Conservation (phyloP, 2,113 vertebrate genomes). For the Astur gentilis region DNA sequence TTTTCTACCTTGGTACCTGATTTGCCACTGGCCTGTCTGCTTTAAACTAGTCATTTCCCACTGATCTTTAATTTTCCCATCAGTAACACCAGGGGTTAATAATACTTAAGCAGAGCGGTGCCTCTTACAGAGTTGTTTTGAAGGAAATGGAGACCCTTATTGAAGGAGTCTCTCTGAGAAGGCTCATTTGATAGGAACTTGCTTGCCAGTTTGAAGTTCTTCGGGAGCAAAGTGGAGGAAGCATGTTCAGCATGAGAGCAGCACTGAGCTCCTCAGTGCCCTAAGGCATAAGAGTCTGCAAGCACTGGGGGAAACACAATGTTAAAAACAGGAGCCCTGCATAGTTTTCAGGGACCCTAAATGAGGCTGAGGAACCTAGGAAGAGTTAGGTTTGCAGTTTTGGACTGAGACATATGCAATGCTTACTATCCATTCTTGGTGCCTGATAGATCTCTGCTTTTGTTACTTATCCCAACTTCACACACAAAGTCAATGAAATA, state of each 20-base stretch:
- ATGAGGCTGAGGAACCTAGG: neutral
- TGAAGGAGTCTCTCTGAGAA: neutral
- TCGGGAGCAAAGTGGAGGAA: neutral
- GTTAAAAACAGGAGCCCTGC: neutral
- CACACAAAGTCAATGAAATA: neutral
- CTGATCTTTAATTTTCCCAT: neutral
- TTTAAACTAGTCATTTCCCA: neutral
- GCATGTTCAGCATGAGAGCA: neutral
- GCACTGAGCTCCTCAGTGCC: neutral
- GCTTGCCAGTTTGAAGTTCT: neutral
- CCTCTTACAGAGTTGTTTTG: slow-evolving; percentile 7
- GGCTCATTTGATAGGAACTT: neutral
- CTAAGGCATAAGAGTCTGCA: neutral
- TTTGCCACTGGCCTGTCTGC: neutral
- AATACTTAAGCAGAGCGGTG: neutral
- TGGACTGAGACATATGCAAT: neutral
- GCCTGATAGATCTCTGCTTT: neutral
- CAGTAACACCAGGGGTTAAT: slow-evolving; percentile 16
- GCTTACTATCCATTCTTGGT: neutral
- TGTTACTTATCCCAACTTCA: neutral
- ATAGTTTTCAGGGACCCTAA: neutral
- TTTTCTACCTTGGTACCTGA: neutral
- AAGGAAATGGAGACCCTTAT: neutral
- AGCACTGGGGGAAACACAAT: neutral
- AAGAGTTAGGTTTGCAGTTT: neutral